Evolutionary conservation across 2,113 vertebrate species (phyloP).

Genomic region (Tetrao urogallus): DNA sequence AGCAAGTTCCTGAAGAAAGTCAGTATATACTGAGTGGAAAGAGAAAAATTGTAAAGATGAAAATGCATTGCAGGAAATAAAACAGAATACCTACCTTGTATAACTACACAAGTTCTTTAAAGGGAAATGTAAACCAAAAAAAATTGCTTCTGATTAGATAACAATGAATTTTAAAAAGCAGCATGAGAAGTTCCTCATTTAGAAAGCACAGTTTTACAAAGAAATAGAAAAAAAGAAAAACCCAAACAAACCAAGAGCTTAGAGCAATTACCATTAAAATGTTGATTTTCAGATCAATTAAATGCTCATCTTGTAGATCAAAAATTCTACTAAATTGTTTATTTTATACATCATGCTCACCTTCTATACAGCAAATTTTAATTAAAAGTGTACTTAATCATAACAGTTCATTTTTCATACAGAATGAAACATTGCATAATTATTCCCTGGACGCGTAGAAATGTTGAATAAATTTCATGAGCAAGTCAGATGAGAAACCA

Average conservation of each 20-base stretch:
- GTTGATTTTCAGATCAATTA: constrained; percentile 47
- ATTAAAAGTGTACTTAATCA: constrained; percentile 29
- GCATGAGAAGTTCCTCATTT: neutral
- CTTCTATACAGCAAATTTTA: constrained; percentile 55
- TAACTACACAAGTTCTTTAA: neutral
- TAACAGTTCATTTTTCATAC: constrained; percentile 30
- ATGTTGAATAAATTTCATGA: constrained; percentile 28
- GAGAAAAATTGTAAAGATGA: neutral
- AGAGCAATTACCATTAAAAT: neutral
- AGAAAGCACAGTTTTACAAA: constrained; percentile 28
- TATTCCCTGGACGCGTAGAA: constrained; percentile 34
- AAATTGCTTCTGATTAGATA: neutral
- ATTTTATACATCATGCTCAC: constrained; percentile 43
- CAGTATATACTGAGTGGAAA: neutral
- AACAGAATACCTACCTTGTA: constrained; percentile 40
- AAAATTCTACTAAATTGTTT: constrained; percentile 62
- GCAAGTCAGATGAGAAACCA: constrained; percentile 46
- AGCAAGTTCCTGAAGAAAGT: neutral
- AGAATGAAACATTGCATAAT: constrained; percentile 54
- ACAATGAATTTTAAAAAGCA: neutral
- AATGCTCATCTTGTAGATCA: constrained; percentile 62
- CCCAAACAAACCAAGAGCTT: neutral
- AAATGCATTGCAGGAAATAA: constrained; percentile 11
- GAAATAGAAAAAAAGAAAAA: neutral
- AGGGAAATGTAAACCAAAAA: neutral